Conservation (phyloP, 2,888 invertebrate species). For the Hybos culiciformis region DNA sequence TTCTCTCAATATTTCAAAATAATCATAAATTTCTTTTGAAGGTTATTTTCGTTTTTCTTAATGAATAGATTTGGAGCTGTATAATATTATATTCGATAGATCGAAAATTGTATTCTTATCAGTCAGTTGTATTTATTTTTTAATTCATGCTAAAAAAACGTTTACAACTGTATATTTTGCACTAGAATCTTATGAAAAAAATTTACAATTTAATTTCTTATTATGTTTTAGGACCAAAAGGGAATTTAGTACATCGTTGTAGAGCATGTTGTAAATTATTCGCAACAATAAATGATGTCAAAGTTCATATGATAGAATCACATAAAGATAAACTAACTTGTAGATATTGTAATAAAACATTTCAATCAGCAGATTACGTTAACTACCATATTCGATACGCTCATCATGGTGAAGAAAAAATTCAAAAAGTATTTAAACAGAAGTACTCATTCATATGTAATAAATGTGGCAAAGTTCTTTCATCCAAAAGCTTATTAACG, state of each 20-base stretch:
- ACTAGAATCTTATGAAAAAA: not conserved
- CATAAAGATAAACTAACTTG: constrained; percentile 36
- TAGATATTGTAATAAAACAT: constrained; percentile 29
- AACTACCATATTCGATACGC: not conserved
- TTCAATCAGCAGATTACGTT: not conserved
- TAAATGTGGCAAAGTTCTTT: constrained; percentile 33
- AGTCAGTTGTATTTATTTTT: not conserved
- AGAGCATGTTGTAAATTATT: constrained; percentile 34
- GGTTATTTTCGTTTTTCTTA: no score
- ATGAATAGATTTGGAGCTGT: no score
- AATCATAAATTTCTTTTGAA: no score
- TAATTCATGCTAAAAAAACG: not conserved
- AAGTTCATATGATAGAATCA: constrained; percentile 30
- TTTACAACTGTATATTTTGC: not conserved
- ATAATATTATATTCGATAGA: no score
- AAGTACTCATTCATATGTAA: constrained; percentile 18
- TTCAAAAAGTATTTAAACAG: not conserved
- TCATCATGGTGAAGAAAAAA: not conserved
- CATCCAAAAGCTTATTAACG: constrained; percentile 31
- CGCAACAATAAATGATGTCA: constrained; percentile 31
- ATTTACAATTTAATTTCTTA: not conserved
- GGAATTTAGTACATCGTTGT: constrained; percentile 32
- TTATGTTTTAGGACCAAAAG: constrained; percentile 21
- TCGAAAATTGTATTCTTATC: not conserved
- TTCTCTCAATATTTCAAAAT: no score